Evolutionary conservation across 2,888 invertebrate genomes (phyloP).

Genomic region (Acanthoscelides obtectus): DNA sequence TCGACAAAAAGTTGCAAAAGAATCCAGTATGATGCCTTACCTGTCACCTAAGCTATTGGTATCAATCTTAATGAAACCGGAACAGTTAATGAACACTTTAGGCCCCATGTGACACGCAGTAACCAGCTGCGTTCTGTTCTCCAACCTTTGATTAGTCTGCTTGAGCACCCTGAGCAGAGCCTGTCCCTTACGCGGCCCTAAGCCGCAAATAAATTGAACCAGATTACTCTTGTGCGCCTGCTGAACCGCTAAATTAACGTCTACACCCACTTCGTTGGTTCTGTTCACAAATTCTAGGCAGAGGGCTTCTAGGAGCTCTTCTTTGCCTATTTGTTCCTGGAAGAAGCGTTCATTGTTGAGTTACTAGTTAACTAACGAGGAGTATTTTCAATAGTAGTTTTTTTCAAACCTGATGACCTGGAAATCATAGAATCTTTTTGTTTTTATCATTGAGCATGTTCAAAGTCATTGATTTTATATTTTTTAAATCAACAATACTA

Average conservation of each 20-base stretch:
- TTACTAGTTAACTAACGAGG: no score
- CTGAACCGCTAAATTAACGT: slow-evolving; percentile 89
- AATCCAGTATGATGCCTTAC: no score
- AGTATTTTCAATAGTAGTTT: no score
- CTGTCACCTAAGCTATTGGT: slow-evolving; percentile 89
- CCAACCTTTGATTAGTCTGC: slow-evolving; percentile 85
- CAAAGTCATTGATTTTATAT: no score
- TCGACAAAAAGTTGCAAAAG: no score
- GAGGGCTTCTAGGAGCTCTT: slow-evolving; percentile 79
- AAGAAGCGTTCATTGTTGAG: no score
- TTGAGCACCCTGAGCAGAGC: slow-evolving; percentile 81
- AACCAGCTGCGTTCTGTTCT: slow-evolving; percentile 92
- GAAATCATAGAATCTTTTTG: no score
- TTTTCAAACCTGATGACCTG: no score
- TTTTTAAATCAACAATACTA: no score
- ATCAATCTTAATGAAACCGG: slow-evolving; percentile 98
- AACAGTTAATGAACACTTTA: slow-evolving; percentile 92
- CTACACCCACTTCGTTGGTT: slow-evolving; percentile 97
- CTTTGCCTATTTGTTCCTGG: slow-evolving; percentile 75
- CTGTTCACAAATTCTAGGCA: slow-evolving; percentile 89
- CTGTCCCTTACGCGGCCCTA: slow-evolving; percentile 92
- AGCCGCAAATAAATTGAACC: slow-evolving; percentile 94
- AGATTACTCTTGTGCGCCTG: slow-evolving; percentile 83
- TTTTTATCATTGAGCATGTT: no score
- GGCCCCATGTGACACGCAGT: slow-evolving; percentile 97